Evolutionary conservation across 1,140 invertebrate species (phyloP), one percentile per base, ranked within the genome.

Genomic region (Drosophila kanapiae): DNA sequence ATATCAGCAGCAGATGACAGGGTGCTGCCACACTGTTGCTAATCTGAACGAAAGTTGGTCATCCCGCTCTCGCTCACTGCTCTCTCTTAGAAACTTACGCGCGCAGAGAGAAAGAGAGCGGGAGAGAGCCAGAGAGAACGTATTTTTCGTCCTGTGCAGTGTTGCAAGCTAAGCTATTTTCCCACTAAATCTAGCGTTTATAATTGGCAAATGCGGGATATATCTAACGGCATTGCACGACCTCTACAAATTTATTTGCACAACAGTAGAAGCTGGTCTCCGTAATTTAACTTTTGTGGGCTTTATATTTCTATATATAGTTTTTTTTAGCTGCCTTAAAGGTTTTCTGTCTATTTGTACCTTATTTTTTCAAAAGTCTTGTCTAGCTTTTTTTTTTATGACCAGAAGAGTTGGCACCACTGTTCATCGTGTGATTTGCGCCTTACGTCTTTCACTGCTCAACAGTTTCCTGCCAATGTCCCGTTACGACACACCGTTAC

Each of bases 401-500:
- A 23, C 23, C 23, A 23, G 23, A 23, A 23, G 23, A 23, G 23
- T 23, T 23, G 23, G 23, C 23, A 23, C 1, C 13, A 54, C 58
- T 47, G 75, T 53, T 48, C 38, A 51, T 75, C 48, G 48, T 51
- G 82, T 64, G 27, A 40, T 40, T 57, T 29, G 43, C 33, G 8
- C 37, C 16, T 65, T 69, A 65, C 60, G 65, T 69, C 59, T 37
- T 69, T 69, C 7, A 35, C 68, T 71, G 82, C 70, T 86, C 82
- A 86, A 86, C 82, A 86, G 82, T 86, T 86, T 82, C 76, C 80
- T 70, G 70, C 42, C 83, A 80, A 56, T 72, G 76, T 86, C 78
- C 82, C 77, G 75, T 72, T 78, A 75, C 78, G 79, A 63, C 78
- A 76, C 70, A 68, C 45, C 53, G 62, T 87, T 79, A 69, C 82